Base-by-base conservation (phyloP, 1,140 invertebrate genomes). In the Microplitis mediator region DNA sequence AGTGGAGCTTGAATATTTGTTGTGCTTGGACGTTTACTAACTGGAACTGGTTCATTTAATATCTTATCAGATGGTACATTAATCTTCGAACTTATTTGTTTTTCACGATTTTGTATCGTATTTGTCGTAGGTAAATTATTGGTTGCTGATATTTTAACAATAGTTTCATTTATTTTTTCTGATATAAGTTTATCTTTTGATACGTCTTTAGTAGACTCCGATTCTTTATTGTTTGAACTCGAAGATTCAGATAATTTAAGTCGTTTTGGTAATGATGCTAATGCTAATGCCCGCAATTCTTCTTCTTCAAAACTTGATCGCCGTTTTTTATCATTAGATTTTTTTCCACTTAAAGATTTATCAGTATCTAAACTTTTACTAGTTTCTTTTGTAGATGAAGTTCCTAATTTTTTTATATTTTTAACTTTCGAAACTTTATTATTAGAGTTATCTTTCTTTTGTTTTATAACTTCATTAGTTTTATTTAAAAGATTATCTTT, bases 301-400 rank as follows among this genome's bases (percentile, higher is more conserved):
- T 88, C 86, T 35, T 87, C 86, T 1, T 88, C 86, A 4, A 84
- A 4, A 34, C 82, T 88, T 4, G 71, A 66, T 69, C 80, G 81
- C 61, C 80, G 82, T 14, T 71, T 62, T 8, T 63, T 72, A 61
- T 56, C 54, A 14, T 35, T 23, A 2, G 9, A 13, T 58, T 23
- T 39, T 35, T 1, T 32, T 52, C 36, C 23, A 23, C 23, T 63
- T 62, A 35, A 32, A 66, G 34, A 4, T 52, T 45, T 62, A 35
- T 69, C 16, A 51, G 14, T n/a, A 35, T 13, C 51, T 32, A 61
- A 70, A 23, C 56, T 35, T 6, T 69, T 50, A 8, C 68, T 16
- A 14, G 8, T 54, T 13, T 5, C n/a, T 8, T 11, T 65, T 36
- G 23, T 56, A 32, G 11, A 60, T 23, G 35, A 62, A 9, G 34